Base-by-base conservation (phyloP, 1,140 invertebrate species). In the Bursaphelenchus mucronatus region DNA sequence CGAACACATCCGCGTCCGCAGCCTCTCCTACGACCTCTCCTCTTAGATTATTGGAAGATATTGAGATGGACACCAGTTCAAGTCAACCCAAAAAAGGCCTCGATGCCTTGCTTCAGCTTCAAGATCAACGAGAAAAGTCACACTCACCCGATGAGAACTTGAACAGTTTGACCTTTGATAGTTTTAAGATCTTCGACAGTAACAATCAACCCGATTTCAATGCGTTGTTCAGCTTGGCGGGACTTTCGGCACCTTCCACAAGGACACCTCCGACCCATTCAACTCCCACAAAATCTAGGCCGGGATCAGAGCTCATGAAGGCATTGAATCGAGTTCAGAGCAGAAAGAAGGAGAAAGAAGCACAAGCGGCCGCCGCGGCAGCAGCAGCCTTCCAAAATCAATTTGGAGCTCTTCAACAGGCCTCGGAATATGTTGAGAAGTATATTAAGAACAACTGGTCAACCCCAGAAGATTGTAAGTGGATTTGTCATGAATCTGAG, bases 381-480 rank as follows among this genome's bases (percentile, higher is more conserved):
- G n/a, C n/a, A 44, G 54, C 54, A 47, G 59, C 46, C 62, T 63
- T 63, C 51, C 15, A 21, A 41, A 55, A 44, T 61, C 30, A 30
- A 30, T 59, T 63, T 43, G 51, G 47, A 47, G 44, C 43, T 52
- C 19, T 47, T 39, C 15, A 64, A 15, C 64, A 75, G 47, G 52
- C 72, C 45, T 64, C 59, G n/a, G 73, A 72, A 47, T 57, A 75
- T 58, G 54, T 72, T 8, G 54, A 72, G 43, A 70, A 70, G 47
- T 72, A 75, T 46, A 73, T 72, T 41, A 71, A 68, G 39, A 72
- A 71, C 50, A 72, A 70, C 51, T 72, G 70, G 70, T 66, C 75
- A 19, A 51, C 75, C 19, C 70, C 72, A 40, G 70, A 72, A 64
- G 57, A 68, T 40, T 47, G 66, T 68, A 41, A 55, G 66, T 71